Base-by-base conservation (phyloP, 2,888 invertebrate genomes). In the Thecocarcelia acutangulata region DNA sequence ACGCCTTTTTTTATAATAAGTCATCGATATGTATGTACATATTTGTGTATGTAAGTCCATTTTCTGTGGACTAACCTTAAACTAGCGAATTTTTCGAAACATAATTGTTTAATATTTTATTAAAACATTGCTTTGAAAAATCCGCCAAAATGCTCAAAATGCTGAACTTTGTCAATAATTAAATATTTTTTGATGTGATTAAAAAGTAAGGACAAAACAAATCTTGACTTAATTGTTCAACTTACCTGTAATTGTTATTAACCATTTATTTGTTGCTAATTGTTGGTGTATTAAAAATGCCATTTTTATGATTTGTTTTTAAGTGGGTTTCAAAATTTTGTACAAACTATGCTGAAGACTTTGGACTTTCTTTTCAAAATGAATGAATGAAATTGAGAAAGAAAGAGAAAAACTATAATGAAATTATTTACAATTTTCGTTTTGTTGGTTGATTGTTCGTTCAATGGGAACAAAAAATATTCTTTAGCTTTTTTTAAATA, bases 171-270 rank as follows among this genome's bases (percentile, higher is more conserved):
- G 46, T 5, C 13, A 17, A 4, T 50, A 64, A 64, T 58, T 50
- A 4, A 12, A 46, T 42, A 40, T 17, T 42, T 21, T 50, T 56
- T 48, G 28, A 6, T 12, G 44, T 70, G 64, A 61, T 40, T 80
- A 24, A 24, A 24, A 24, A 24, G 24, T 24, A 24, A 5, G 5
- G 24, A 24, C 24, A 24, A 24, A 24, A n/a, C n/a, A n/a, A 5
- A 24, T 24, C 24, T 24, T n/a, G 15, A 13, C 48, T 21, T 28
- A 66, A 33, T 52, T 59, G n/a, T 48, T 69, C 52, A 68, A 86
- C 87, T 88, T 87, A 89, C 89, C 89, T 90, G 89, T 85, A 76
- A 89, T 77, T 80, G 86, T 85, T 83, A 90, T 82, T 84, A 89
- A 86, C 87, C 88, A 87, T 76, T 87, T 87, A 74, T 85, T 85